These are phyloP conservation scores for Rynchops niger DNA, from an alignment of 2,113 vertebrate genomes.

Conservation along the genomic window DNA sequence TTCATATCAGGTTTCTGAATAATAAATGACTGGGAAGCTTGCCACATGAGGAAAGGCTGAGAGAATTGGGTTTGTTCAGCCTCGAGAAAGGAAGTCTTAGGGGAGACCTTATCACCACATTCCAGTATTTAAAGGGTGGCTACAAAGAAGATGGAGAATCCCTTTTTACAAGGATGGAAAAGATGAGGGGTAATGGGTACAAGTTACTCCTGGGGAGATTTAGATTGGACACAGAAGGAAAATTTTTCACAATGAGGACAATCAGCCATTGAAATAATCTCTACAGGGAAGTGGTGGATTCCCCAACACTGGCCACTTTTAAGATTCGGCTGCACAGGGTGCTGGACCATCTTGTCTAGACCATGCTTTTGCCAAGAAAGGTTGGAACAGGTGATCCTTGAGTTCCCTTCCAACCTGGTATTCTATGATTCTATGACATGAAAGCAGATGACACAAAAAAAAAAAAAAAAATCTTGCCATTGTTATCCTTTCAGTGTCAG, in stretches of 20 bases:
- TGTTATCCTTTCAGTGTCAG: constrained; percentile 8
- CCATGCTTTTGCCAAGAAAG: not conserved
- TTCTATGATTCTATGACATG: not conserved
- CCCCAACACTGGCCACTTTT: not conserved
- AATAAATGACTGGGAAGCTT: not conserved
- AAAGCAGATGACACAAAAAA: not conserved
- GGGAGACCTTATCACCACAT: not conserved
- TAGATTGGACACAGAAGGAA: not conserved
- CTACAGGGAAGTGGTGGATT: not conserved
- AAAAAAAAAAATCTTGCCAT: not conserved
- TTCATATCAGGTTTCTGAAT: not conserved
- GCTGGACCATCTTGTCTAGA: not conserved
- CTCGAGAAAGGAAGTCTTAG: not conserved
- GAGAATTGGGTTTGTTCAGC: not conserved
- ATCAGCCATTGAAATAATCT: not conserved
- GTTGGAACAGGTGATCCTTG: not conserved
- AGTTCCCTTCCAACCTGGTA: not conserved
- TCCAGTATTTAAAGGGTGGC: not conserved
- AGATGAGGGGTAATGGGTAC: not conserved
- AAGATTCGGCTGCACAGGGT: not conserved
- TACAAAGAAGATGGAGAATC: not conserved
- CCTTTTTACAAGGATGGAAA: not conserved
- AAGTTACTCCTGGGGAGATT: not conserved
- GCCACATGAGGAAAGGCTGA: not conserved
- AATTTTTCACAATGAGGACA: not conserved